phyloP scores from a whole-genome alignment of 2,797 vertebrate species.

The Microcaecilia unicolor region DNA sequence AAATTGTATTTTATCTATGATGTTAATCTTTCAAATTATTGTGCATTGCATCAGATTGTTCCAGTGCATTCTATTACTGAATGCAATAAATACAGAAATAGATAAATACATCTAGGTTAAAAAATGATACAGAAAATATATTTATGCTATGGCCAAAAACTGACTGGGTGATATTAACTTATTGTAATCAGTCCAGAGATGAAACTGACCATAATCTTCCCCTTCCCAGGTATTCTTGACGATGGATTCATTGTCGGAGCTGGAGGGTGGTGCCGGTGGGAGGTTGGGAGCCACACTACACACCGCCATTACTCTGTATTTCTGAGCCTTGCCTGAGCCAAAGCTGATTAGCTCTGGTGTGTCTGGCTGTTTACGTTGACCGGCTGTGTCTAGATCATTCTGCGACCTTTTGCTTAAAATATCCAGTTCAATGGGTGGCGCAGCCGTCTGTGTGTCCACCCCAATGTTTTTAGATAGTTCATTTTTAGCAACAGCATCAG shows the following conservation, averaged over 20 bases:
- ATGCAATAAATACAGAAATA: too few relatives aligned
- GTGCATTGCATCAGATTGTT: too few relatives aligned
- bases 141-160: too few relatives aligned
- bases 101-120: too few relatives aligned
- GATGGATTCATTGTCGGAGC: constrained; percentile 75
- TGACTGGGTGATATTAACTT: too few relatives aligned
- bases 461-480: constrained; percentile 67
- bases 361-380: constrained; percentile 30
- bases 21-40: too few relatives aligned
- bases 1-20: too few relatives aligned
- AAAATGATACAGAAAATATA: too few relatives aligned
- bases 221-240: constrained; percentile 83
- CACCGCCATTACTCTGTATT: constrained; percentile 70
- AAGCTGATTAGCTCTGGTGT: constrained; percentile 52
- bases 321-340: constrained; percentile 41
- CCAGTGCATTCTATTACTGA: too few relatives aligned
- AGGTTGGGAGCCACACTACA: constrained; percentile 95
- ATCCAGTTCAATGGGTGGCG: constrained; percentile 69
- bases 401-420: constrained; percentile 42
- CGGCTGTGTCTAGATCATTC: constrained; percentile 63
- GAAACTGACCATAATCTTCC: constrained; percentile 77
- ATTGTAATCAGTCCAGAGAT: too few relatives aligned
- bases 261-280: constrained; percentile 59
- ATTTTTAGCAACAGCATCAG: constrained; percentile 74
- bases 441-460: constrained; percentile 51